phyloP scores from a whole-genome alignment of 2,888 invertebrate species.

The Hermaeophaga mercurialis region DNA sequence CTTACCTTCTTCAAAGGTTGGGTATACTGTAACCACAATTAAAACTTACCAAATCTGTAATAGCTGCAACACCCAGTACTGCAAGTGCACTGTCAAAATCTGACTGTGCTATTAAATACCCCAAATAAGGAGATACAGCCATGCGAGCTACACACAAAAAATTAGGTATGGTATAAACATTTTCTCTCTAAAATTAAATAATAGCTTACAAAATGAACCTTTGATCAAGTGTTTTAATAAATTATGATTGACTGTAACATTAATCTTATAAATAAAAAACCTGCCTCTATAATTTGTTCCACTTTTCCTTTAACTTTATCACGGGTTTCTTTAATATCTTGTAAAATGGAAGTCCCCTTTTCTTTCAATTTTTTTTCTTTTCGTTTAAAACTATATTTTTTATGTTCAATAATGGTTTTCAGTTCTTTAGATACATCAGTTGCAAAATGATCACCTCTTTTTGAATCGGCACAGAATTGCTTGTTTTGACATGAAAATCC shows the following conservation, averaged over 20 bases:
- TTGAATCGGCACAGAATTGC: conserved; percentile 16
- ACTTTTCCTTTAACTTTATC: conserved; percentile 74
- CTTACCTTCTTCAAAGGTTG: no score
- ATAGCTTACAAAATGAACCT: no score
- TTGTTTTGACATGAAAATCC: background rate
- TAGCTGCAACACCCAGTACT: conserved; percentile 82
- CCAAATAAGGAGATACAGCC: conserved; percentile 83
- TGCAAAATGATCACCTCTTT: conserved; percentile 8
- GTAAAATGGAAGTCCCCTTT: conserved; percentile 67
- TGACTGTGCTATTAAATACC: conserved; percentile 83
- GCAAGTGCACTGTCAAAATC: conserved; percentile 81
- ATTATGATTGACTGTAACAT: no score
- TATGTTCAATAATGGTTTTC: conserved; percentile 61
- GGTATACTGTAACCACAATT: no score
- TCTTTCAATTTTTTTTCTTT: conserved; percentile 64
- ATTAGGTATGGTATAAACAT: conserved; percentile 93
- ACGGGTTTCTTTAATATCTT: conserved; percentile 74
- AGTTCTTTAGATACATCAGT: conserved; percentile 40
- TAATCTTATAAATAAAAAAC: background rate
- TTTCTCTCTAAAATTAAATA: conserved; percentile 68
- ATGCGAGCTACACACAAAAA: conserved; percentile 86
- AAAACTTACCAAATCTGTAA: conserved; percentile 81
- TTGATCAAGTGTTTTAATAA: background rate
- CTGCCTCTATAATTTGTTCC: conserved; percentile 75
- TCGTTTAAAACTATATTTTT: conserved; percentile 65